These are phyloP conservation scores for Megastigmus dorsalis DNA, from an alignment of 2,888 invertebrate species.

Conservation along the genomic window DNA sequence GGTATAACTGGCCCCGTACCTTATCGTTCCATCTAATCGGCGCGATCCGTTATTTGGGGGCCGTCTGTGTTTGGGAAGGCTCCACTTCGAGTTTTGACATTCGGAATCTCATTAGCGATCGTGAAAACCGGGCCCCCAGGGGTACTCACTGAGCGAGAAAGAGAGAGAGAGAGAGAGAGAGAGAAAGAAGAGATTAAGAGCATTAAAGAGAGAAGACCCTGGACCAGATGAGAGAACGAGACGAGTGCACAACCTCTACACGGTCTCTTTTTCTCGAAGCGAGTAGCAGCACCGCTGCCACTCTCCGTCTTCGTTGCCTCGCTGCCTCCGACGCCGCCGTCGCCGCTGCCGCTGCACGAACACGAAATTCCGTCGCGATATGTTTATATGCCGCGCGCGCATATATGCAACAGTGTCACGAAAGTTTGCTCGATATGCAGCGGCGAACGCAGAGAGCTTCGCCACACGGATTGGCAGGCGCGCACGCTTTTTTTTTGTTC, in stretches of 20 bases:
- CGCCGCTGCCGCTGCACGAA: neutral
- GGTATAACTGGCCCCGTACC: constrained; percentile 20
- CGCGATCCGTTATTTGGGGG: constrained; percentile 67
- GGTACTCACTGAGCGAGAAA: constrained; percentile 24
- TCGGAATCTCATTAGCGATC: constrained; percentile 73
- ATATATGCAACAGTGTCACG: constrained; percentile 17
- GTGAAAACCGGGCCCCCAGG: constrained; percentile 61
- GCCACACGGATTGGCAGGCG: neutral
- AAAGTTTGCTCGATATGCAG: neutral
- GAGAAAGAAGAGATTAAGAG: constrained; percentile 52
- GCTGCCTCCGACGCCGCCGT: no score
- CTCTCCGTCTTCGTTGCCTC: neutral
- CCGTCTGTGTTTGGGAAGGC: constrained; percentile 59
- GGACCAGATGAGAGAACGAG: no score
- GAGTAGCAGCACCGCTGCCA: neutral
- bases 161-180: constrained; percentile 50
- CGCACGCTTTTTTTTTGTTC: neutral
- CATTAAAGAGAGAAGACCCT: constrained; percentile 46
- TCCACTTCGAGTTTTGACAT: constrained; percentile 71
- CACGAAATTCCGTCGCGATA: constrained; percentile 26
- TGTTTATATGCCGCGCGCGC: neutral
- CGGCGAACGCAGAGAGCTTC: neutral
- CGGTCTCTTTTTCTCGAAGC: neutral
- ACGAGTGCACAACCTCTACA: no score
- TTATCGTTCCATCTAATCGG: constrained; percentile 68